Conservation (phyloP, 2,797 vertebrate species). For the Cheirogaleus major region DNA sequence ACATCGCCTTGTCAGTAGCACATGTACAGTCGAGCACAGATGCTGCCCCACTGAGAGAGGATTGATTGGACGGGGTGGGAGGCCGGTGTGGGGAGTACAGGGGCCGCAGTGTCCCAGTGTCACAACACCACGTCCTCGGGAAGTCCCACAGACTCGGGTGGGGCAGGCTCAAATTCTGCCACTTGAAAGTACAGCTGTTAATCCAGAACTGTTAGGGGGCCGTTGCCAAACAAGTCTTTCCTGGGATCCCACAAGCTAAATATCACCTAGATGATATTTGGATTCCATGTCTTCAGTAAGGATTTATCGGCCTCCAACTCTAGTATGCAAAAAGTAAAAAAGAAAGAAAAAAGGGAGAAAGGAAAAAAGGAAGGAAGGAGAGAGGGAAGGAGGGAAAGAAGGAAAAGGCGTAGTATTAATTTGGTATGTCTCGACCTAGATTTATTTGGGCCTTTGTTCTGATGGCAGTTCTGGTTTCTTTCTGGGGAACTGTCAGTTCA, state of each 20-base stretch:
- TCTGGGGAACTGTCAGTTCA: background rate
- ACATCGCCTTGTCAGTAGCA: no score
- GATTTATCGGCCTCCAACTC: background rate
- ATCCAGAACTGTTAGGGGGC: background rate
- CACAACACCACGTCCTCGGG: background rate
- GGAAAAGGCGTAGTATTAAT: background rate
- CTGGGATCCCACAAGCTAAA: background rate
- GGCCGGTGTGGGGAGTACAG: background rate
- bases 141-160: background rate
- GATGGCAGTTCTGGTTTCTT: background rate
- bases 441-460: background rate
- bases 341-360: no score
- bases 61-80: background rate
- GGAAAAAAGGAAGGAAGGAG: fast-evolving
- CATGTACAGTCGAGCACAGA: background rate
- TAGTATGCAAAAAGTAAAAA: background rate
- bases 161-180: no score
- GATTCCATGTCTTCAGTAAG: background rate
- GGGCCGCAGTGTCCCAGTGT: fast-evolving
- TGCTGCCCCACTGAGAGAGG: fast-evolving
- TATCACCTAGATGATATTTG: background rate
- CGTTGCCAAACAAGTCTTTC: background rate
- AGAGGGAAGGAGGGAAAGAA: fast-evolving
- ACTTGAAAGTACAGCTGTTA: background rate
- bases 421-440: background rate